phyloP scores from a whole-genome alignment of 2,888 invertebrate species.

The Chesias legatella region DNA sequence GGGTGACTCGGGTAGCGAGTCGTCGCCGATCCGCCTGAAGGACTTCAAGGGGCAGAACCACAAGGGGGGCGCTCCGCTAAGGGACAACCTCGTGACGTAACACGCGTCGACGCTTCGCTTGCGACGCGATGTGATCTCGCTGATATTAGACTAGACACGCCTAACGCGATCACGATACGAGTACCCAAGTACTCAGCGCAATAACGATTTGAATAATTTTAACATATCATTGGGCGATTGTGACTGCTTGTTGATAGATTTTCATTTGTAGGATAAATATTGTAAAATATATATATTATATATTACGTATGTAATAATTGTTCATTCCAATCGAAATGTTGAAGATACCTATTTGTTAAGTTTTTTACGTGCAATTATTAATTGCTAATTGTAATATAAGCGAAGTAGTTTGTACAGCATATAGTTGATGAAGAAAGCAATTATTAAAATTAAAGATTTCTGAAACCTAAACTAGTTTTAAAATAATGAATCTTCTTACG shows the following conservation, averaged over 20 bases:
- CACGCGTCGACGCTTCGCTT: constrained; percentile 28
- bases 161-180: constrained; percentile 22
- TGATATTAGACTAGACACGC: constrained; percentile 21
- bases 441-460: constrained; percentile 79
- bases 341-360: constrained; percentile 79
- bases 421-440: constrained; percentile 78
- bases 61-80: constrained; percentile 57
- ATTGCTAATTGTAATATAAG: constrained; percentile 79
- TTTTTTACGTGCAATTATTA: constrained; percentile 82
- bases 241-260: constrained; percentile 79
- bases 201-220: constrained; percentile 74
- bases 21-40: constrained; percentile 80
- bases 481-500: constrained; percentile 27
- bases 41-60: constrained; percentile 74
- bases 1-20: constrained; percentile 85
- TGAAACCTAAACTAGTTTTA: constrained; percentile 59
- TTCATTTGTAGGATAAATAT: constrained; percentile 75
- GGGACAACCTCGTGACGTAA: constrained; percentile 67
- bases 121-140: constrained; percentile 28
- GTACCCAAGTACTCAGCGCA: constrained; percentile 56
- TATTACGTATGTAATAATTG: constrained; percentile 74
- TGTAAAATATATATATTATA: constrained; percentile 56
- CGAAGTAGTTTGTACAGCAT: constrained; percentile 80
- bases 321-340: constrained; percentile 80
- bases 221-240: constrained; percentile 82